Conservation (phyloP, 2,888 invertebrate genomes). For the Muscina levida region DNA sequence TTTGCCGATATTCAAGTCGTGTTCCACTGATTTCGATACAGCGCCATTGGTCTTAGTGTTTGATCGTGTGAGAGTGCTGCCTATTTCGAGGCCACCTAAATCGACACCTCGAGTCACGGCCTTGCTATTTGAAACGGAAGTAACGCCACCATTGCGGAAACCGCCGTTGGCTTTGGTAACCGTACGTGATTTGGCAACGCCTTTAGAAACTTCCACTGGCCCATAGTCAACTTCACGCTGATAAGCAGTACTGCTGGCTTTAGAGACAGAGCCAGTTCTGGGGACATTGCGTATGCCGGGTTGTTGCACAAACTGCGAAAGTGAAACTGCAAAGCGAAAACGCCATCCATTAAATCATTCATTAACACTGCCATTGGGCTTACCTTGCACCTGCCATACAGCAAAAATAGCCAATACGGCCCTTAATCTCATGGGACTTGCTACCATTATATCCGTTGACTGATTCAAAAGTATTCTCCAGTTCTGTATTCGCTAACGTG, state of each 20-base stretch:
- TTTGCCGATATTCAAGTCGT: slow-evolving; percentile 75
- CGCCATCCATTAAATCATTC: too few species aligned
- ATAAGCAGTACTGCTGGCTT: slow-evolving; percentile 73
- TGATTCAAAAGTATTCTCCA: slow-evolving; percentile 18
- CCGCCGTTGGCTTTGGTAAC: slow-evolving; percentile 70
- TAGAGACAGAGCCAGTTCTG: slow-evolving; percentile 71
- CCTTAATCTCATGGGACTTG: not conserved
- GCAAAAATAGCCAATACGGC: slow-evolving; percentile 37
- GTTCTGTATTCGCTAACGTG: slow-evolving; percentile 47
- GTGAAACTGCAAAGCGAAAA: slow-evolving; percentile 12
- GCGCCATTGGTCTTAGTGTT: slow-evolving; percentile 72
- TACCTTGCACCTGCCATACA: slow-evolving; percentile 48
- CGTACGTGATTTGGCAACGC: slow-evolving; percentile 73
- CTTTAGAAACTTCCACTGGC: slow-evolving; percentile 69
- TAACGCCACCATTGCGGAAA: slow-evolving; percentile 70
- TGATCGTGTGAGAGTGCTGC: slow-evolving; percentile 75
- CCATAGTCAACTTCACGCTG: slow-evolving; percentile 72
- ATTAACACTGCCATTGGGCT: too few species aligned
- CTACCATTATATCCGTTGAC: slow-evolving; percentile 20
- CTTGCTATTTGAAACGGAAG: slow-evolving; percentile 71
- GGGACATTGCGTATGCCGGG: slow-evolving; percentile 29
- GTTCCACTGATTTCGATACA: slow-evolving; percentile 68
- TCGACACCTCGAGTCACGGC: slow-evolving; percentile 73
- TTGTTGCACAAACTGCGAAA: slow-evolving; percentile 30
- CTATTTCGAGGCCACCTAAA: slow-evolving; percentile 74